Evolutionary conservation across 2,888 invertebrate genomes (phyloP).

Genomic region (Hirtodrosophila alboralis): DNA sequence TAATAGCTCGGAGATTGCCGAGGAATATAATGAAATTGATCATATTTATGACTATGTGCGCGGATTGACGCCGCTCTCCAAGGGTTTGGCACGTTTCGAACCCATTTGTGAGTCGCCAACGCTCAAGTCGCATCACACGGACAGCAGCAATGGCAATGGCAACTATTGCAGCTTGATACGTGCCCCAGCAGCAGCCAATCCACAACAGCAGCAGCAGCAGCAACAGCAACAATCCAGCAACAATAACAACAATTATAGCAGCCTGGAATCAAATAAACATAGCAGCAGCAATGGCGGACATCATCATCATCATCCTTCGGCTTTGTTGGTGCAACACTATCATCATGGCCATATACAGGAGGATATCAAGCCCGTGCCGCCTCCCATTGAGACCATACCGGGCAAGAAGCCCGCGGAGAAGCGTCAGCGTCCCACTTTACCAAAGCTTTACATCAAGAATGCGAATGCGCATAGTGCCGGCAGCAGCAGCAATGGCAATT

Average conservation of each 20-base stretch:
- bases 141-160: conserved; percentile 83
- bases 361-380: conserved; percentile 92
- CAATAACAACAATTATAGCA: conserved; percentile 83
- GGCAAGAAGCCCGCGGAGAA: conserved; percentile 92
- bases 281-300: conserved; percentile 80
- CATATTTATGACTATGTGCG: conserved; percentile 98
- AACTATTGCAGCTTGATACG: conserved; percentile 84
- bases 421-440: conserved; percentile 89
- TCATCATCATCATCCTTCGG: conserved; percentile 59
- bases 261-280: conserved; percentile 83
- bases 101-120: conserved; percentile 85
- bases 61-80: conserved; percentile 95
- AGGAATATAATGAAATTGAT: conserved; percentile 97
- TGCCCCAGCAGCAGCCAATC: conserved; percentile 77
- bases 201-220: conserved; percentile 46
- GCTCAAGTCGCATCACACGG: conserved; percentile 83
- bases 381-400: conserved; percentile 96
- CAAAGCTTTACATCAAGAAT: conserved; percentile 92
- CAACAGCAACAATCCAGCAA: conserved; percentile 61
- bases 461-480: conserved; percentile 84
- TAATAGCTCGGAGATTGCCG: conserved; percentile 86
- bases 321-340: conserved; percentile 80
- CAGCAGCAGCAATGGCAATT: conserved; percentile 80
- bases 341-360: conserved; percentile 86
- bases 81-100: conserved; percentile 86